Percentiles rank a stretch among this genome's conserved stretches.
These are phyloP conservation scores for Lamprotornis superbus DNA, from an alignment of 2,113 vertebrate species.

Conservation along the genomic window DNA sequence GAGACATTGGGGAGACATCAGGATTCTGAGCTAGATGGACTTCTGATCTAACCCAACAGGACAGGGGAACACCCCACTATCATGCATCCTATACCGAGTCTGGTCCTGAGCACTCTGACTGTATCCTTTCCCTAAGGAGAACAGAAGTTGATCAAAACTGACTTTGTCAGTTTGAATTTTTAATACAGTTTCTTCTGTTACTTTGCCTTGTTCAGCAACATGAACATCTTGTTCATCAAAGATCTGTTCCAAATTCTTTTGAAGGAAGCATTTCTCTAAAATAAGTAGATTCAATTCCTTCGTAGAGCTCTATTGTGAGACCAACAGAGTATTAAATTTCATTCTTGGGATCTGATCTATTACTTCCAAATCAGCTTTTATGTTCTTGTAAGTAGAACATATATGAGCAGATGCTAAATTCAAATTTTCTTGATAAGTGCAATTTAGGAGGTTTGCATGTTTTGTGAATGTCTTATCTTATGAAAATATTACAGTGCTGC, in stretches of 20 bases:
- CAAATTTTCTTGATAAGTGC: not conserved
- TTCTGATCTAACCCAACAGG: not conserved
- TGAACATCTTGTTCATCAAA: not conserved
- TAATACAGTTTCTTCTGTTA: not conserved
- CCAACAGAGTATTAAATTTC: not conserved
- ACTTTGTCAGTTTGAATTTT: not conserved
- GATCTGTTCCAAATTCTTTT: not conserved
- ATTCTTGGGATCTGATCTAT: not conserved
- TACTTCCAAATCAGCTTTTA: not conserved
- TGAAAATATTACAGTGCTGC: not conserved
- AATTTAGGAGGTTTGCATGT: not conserved
- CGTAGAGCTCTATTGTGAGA: not conserved
- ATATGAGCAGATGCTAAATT: not conserved
- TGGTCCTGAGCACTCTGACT: not conserved
- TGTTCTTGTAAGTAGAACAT: not conserved
- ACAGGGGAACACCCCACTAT: not conserved
- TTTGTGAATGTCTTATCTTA: not conserved
- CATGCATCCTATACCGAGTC: not conserved
- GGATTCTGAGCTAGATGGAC: not conserved
- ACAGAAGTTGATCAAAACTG: not conserved
- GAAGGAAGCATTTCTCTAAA: not conserved
- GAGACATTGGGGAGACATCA: fast-evolving
- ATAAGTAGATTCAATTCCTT: not conserved
- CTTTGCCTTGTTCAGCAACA: not conserved
- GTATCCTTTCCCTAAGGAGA: not conserved